These are phyloP conservation scores for Ditylenchus dipsaci DNA, from an alignment of 1,140 invertebrate genomes.

Conservation along the genomic window DNA sequence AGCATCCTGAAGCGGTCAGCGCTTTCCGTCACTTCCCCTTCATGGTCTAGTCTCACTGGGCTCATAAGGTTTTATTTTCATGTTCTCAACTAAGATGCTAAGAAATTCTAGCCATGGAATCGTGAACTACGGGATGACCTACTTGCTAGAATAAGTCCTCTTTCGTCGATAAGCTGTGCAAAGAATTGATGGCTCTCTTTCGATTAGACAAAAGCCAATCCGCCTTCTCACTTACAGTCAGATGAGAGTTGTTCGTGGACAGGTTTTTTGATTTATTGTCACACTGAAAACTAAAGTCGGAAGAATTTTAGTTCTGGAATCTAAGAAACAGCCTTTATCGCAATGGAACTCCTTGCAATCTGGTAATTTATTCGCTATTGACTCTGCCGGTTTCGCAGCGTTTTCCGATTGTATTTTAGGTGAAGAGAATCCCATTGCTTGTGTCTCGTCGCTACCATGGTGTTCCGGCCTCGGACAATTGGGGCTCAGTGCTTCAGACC, in stretches of 20 bases:
- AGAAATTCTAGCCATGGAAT: conserved; percentile 40
- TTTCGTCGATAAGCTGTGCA: conserved; percentile 43
- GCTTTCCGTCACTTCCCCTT: conserved; percentile 48
- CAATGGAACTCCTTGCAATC: conserved; percentile 26
- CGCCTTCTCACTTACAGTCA: conserved; percentile 33
- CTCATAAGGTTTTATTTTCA: conserved; percentile 36
- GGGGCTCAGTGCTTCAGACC: not conserved
- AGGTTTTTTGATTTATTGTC: conserved; percentile 18
- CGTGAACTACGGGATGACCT: conserved; percentile 25
- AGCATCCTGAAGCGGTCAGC: conserved; percentile 46
- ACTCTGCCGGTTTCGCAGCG: not conserved
- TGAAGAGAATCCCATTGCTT: conserved; percentile 21
- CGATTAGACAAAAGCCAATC: conserved; percentile 23
- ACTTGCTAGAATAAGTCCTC: conserved; percentile 38
- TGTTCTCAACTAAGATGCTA: not conserved
- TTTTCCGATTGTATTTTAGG: not conserved
- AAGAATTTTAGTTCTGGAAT: conserved; percentile 31
- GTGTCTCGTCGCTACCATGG: conserved; percentile 14
- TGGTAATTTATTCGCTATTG: conserved; percentile 31
- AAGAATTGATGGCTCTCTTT: conserved; percentile 41
- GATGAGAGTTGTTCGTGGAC: conserved; percentile 47
- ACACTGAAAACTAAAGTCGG: no score
- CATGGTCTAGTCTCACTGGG: conserved; percentile 42
- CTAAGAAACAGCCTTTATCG: conserved; percentile 14
- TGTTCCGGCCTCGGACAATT: conserved; percentile 13